These are phyloP conservation scores for Coenobita brevimanus DNA, from an alignment of 1,140 invertebrate species.

Conservation along the genomic window DNA sequence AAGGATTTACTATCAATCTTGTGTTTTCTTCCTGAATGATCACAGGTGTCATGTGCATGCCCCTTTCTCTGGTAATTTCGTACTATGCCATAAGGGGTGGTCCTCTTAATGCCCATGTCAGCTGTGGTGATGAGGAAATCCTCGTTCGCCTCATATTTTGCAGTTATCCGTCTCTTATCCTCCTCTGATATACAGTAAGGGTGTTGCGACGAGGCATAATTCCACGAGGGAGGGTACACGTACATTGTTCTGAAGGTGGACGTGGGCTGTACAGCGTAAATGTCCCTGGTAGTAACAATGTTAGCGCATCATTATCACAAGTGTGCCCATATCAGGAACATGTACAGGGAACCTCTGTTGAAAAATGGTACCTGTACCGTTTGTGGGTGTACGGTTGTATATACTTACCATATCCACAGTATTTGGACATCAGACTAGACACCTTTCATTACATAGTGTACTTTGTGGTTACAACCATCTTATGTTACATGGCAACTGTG, in stretches of 20 bases:
- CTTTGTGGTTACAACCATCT: too few species aligned
- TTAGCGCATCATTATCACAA: too few species aligned
- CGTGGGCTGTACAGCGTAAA: too few species aligned
- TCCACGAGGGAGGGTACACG: neutral
- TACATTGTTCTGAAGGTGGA: neutral
- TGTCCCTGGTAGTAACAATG: too few species aligned
- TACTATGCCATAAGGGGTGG: neutral
- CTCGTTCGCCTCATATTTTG: conserved; percentile 25
- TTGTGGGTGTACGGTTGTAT: too few species aligned
- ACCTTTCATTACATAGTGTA: too few species aligned
- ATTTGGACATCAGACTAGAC: too few species aligned
- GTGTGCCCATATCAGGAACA: too few species aligned
- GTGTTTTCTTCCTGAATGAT: neutral
- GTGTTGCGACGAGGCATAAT: neutral
- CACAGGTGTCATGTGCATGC: neutral
- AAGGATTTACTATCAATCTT: neutral
- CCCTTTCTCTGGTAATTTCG: conserved; percentile 13
- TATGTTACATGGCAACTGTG: too few species aligned
- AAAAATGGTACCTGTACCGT: too few species aligned
- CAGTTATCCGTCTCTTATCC: conserved; percentile 13
- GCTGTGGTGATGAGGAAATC: conserved; percentile 16
- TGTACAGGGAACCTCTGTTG: too few species aligned
- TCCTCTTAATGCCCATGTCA: conserved; percentile 25
- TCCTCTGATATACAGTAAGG: neutral
- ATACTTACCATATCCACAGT: too few species aligned